A percentile compares a stretch with the other conserved stretches of the same genome.
Evolutionary conservation across 2,888 invertebrate species (phyloP).

Genomic region (Cephus rjabovi): DNA sequence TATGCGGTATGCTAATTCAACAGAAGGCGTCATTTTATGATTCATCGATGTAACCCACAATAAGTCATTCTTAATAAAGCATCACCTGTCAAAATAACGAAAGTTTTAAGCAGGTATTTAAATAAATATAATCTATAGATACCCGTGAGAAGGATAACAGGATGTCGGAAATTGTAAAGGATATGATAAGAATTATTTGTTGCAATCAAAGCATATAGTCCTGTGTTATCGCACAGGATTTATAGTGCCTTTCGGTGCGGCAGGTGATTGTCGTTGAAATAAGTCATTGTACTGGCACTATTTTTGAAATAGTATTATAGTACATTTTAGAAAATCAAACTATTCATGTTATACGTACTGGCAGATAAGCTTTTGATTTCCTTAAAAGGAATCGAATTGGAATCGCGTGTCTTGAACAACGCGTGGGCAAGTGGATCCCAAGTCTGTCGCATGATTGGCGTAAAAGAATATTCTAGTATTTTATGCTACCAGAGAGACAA

Average conservation of each 20-base stretch:
- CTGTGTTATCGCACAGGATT: background rate
- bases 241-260: background rate
- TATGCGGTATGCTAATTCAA: background rate
- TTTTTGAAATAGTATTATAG: background rate
- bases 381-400: conserved; percentile 55
- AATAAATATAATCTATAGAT: background rate
- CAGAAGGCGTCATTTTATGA: background rate
- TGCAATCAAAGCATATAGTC: background rate
- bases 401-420: background rate
- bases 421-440: background rate
- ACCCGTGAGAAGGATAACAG: background rate
- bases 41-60: background rate
- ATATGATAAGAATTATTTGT: background rate
- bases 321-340: background rate
- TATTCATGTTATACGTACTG: background rate
- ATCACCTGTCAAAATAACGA: background rate
- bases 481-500: background rate
- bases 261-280: background rate
- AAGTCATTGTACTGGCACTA: background rate
- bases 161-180: background rate
- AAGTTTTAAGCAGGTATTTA: background rate
- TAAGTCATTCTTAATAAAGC: background rate
- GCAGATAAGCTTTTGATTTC: conserved; percentile 24
- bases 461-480: background rate
- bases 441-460: background rate